Percentiles rank a stretch among this genome's conserved stretches.
phyloP scores from a whole-genome alignment of 2,797 vertebrate genomes.

The Coregonus suidteri region DNA sequence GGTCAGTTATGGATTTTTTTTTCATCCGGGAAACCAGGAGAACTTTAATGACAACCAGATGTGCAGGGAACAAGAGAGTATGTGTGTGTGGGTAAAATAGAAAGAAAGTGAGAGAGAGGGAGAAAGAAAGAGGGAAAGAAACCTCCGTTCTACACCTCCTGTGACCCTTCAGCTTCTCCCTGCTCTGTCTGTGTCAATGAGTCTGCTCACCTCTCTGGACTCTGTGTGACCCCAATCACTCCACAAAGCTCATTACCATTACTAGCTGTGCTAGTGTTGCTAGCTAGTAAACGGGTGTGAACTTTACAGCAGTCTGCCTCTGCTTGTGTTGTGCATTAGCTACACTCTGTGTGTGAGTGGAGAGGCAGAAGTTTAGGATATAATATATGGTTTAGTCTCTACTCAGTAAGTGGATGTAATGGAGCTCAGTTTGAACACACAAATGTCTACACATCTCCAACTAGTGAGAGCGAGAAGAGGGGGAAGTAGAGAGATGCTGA shows the following conservation, averaged over 20 bases:
- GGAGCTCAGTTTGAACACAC: background rate
- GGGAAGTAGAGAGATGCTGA: background rate
- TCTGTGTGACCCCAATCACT: background rate
- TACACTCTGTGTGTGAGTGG: background rate
- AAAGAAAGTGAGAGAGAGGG: slow-evolving; percentile 7
- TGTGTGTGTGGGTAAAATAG: slow-evolving; percentile 10
- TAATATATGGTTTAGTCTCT: background rate
- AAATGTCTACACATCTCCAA: background rate
- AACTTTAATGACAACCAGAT: slow-evolving; percentile 67
- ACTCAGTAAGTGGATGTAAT: background rate
- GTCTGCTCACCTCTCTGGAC: background rate
- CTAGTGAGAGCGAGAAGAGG: background rate
- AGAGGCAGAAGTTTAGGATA: background rate
- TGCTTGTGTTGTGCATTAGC: background rate
- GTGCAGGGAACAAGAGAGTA: slow-evolving; percentile 46
- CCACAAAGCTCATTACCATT: background rate
- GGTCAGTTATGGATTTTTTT: slow-evolving; percentile 38
- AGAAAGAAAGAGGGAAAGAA: slow-evolving; percentile 3
- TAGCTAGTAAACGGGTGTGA: background rate
- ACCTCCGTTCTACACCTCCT: background rate
- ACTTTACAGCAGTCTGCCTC: background rate
- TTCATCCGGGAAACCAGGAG: slow-evolving; percentile 32
- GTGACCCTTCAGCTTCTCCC: background rate
- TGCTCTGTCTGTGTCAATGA: background rate
- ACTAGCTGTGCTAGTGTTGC: background rate